Evolutionary conservation across 2,113 vertebrate genomes (phyloP), one percentile per base, ranked within the genome.

Genomic region (Drymodes brunneopygia): DNA sequence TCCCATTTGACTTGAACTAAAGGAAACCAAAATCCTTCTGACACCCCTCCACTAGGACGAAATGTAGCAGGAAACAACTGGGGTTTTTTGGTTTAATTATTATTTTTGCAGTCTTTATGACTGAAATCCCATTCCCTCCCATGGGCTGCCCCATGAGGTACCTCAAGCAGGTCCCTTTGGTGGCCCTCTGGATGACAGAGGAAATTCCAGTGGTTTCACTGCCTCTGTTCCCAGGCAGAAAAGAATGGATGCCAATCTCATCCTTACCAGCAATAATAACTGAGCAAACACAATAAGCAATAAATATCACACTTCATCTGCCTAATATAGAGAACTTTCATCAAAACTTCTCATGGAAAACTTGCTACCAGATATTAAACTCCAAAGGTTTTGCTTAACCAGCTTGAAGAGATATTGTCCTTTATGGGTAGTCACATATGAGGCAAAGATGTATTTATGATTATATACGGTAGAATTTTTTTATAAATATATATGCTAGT

Each of bases 211-310:
- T 10, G 54, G 61, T 71, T 85, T 72, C 18, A 42, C 33, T 27
- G 28, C 31, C 45, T 38, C 38, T 38, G 38, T 38, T 38, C 38
- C 19, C 73, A 51, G 27, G 24, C 21, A 82, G n/a, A 54, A 86
- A 78, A 71, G 21, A 66, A 67, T 0, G 1, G 19, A 56, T 29
- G 18, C 31, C 31, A 69, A 16, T 27, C 17, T n/a, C 1, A 0
- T 22, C 38, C 23, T 23, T 36, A 50, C 16, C 53, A 71, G 51
- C 8, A 15, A 3, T 28, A 42, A 31, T 27, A 83, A 73, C 77
- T 42, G 27, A 62, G 11, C 21, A 66, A 80, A 56, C 23, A 42
- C 53, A 22, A 33, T 5, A 42, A 88, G 29, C 19, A 72, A 66
- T 6, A 72, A 94, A 65, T 3, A 82, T n/a, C 12, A 4, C 42